phyloP scores from a whole-genome alignment of 1,140 invertebrate species.

The Drosophila athabasca region DNA sequence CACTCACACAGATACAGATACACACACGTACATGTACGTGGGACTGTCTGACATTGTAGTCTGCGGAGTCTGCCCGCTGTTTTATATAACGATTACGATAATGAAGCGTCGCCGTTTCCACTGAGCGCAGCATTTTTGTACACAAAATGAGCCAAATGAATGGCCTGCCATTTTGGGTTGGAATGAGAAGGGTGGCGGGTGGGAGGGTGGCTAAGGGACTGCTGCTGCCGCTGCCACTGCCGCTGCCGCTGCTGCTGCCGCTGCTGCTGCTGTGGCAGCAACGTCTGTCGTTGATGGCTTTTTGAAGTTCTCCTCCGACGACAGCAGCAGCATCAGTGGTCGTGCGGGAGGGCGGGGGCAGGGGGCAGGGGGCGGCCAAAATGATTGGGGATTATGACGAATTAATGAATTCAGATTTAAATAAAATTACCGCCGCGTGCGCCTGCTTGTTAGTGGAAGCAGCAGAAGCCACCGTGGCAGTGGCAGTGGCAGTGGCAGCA shows the following conservation, averaged over 20 bases:
- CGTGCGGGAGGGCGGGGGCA: constrained; percentile 32
- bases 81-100: constrained; percentile 82
- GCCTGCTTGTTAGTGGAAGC: constrained; percentile 73
- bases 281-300: constrained; percentile 81
- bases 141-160: constrained; percentile 81
- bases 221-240: constrained; percentile 22
- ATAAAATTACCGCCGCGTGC: constrained; percentile 71
- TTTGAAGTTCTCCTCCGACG: constrained; percentile 71
- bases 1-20: neutral
- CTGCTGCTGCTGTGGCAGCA: constrained; percentile 44
- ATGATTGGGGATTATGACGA: constrained; percentile 83
- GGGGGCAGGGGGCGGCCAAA: constrained; percentile 23
- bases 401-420: constrained; percentile 83
- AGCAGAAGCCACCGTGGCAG: constrained; percentile 32
- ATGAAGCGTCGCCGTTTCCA: constrained; percentile 77
- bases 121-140: constrained; percentile 78
- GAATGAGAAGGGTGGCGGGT: neutral
- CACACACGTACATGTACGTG: neutral
- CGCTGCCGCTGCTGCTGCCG: constrained; percentile 24
- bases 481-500: neutral
- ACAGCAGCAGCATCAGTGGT: constrained; percentile 1
- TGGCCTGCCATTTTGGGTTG: constrained; percentile 43
- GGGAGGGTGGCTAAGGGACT: neutral
- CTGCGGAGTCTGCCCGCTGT: constrained; percentile 72
- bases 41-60: constrained; percentile 59